Evolutionary conservation across 2,888 invertebrate genomes (phyloP).

Genomic region (Pterostichus niger): DNA sequence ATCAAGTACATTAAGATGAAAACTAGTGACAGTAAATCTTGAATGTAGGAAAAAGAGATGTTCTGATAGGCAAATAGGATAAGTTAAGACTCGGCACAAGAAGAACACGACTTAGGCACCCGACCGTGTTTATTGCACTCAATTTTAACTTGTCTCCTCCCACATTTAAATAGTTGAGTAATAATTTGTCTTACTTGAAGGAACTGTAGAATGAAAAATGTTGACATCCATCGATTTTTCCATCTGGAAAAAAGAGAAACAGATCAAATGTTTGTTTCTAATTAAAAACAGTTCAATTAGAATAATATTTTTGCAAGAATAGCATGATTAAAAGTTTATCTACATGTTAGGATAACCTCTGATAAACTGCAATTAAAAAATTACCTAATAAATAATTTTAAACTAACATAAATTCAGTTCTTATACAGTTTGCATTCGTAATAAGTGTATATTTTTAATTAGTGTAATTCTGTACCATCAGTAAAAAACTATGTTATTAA

Average conservation of each 20-base stretch:
- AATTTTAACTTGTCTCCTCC: slow-evolving; percentile 49
- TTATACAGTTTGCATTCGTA: too few relatives aligned
- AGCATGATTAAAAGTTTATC: too few relatives aligned
- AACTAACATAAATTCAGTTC: too few relatives aligned
- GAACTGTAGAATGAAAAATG: slow-evolving; percentile 62
- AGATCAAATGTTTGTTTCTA: not conserved
- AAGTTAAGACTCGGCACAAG: slow-evolving; percentile 31
- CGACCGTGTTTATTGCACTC: slow-evolving; percentile 59
- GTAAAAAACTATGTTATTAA: not conserved
- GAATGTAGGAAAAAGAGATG: slow-evolving; percentile 47
- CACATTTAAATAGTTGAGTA: slow-evolving; percentile 53
- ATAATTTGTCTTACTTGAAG: slow-evolving; percentile 64
- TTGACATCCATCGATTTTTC: slow-evolving; percentile 67
- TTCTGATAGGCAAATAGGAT: slow-evolving; percentile 66
- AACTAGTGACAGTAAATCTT: slow-evolving; percentile 57
- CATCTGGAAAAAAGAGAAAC: slow-evolving; percentile 68
- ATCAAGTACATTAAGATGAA: slow-evolving; percentile 29
- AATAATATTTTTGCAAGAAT: not conserved
- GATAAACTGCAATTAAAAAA: too few relatives aligned
- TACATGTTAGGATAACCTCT: too few relatives aligned
- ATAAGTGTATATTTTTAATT: too few relatives aligned
- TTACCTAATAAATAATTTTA: too few relatives aligned
- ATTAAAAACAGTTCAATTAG: not conserved
- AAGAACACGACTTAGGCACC: slow-evolving; percentile 46
- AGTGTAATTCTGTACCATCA: not conserved